These are phyloP conservation scores for Numenius arquata DNA, from an alignment of 2,113 vertebrate genomes.

Conservation along the genomic window DNA sequence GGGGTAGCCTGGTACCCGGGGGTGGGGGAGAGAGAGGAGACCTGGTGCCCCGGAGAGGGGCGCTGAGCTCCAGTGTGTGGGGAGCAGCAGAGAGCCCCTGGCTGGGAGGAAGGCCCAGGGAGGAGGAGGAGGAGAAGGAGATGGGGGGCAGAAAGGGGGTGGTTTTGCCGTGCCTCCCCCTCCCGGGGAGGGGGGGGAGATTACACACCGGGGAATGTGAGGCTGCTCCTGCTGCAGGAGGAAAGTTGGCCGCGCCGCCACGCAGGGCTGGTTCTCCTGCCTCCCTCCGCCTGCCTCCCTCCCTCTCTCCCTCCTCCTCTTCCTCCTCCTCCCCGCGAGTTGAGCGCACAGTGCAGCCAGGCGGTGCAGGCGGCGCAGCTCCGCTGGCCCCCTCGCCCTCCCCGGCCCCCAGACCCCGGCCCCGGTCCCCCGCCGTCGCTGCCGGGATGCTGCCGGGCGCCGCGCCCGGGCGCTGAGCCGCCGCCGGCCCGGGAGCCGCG, in stretches of 20 bases:
- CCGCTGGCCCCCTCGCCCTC: not conserved
- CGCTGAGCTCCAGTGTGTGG: not conserved
- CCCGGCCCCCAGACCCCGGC: not conserved
- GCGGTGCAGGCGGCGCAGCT: not conserved
- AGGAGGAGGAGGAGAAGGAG: not conserved
- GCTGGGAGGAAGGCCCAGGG: not conserved
- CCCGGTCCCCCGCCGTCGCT: not conserved
- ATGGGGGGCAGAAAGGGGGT: not conserved
- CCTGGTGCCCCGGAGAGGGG: too few species aligned
- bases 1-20: not conserved
- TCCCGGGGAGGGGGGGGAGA: not conserved
- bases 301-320: not conserved
- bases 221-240: conserved; percentile 7
- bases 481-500: not conserved
- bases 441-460: not conserved
- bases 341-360: not conserved
- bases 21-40: not conserved
- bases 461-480: not conserved
- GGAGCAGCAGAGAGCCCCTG: too few species aligned
- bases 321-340: not conserved
- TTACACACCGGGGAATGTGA: not conserved
- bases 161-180: not conserved
- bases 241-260: conserved; percentile 33
- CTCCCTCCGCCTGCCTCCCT: not conserved
- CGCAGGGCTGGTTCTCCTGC: not conserved